Evolutionary conservation across 2,113 vertebrate genomes (phyloP).

Genomic region (Mixornis gularis): DNA sequence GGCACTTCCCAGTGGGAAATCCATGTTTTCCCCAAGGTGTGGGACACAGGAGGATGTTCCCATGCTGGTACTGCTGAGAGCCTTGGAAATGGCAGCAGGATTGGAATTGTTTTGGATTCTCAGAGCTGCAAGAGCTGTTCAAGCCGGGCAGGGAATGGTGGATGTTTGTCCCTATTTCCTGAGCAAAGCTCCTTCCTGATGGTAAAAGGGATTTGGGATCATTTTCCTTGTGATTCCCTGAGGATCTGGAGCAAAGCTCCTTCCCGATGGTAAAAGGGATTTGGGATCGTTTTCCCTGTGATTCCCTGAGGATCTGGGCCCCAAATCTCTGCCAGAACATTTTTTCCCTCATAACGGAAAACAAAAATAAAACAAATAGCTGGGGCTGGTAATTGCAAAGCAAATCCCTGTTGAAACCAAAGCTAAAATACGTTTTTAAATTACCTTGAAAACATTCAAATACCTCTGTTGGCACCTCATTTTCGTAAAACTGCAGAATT

Average conservation of each 20-base stretch:
- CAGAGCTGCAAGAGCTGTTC: rapidly evolving
- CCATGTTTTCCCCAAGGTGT: rapidly evolving
- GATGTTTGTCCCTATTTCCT: background rate
- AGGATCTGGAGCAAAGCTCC: no score
- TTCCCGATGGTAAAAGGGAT: background rate
- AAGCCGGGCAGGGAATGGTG: background rate
- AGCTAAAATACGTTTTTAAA: background rate
- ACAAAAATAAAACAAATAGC: background rate
- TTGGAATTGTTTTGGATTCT: background rate
- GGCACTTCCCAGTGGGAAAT: background rate
- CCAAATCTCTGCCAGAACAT: background rate
- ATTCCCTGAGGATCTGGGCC: background rate
- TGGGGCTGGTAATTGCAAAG: background rate
- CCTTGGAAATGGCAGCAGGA: background rate
- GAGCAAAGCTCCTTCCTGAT: background rate
- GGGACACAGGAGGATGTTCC: background rate
- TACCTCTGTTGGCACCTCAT: background rate
- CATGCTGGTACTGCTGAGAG: rapidly evolving
- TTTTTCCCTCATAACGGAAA: background rate
- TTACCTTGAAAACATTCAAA: background rate
- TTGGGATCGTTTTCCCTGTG: background rate
- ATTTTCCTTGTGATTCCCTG: background rate
- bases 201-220: background rate
- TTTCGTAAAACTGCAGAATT: background rate
- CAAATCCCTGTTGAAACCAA: background rate